Evolutionary conservation across 2,888 invertebrate species (phyloP).

Genomic region (Pyrocoelia pectoralis): DNA sequence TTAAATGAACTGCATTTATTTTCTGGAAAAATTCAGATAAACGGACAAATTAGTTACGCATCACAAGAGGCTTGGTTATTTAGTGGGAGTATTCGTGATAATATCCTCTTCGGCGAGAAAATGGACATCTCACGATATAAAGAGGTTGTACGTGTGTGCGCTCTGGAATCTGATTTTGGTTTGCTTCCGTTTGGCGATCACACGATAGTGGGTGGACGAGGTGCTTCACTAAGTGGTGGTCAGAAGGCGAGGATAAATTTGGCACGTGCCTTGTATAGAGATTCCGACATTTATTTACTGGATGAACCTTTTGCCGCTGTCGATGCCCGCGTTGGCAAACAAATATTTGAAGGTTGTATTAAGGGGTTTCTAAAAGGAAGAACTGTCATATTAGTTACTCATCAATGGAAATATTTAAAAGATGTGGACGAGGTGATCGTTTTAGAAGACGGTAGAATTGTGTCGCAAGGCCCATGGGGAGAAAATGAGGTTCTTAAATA

Average conservation of each 20-base stretch:
- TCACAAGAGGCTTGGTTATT: conserved; percentile 88
- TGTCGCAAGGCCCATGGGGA: conserved; percentile 64
- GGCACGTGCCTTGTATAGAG: conserved; percentile 71
- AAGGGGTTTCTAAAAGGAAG: conserved; percentile 68
- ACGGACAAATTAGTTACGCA: conserved; percentile 76
- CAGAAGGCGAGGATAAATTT: conserved; percentile 43
- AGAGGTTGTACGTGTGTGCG: conserved; percentile 71
- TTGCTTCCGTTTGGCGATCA: conserved; percentile 78
- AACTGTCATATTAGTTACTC: conserved; percentile 80
- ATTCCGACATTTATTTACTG: conserved; percentile 77
- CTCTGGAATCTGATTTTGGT: conserved; percentile 73
- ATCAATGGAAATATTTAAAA: conserved; percentile 83
- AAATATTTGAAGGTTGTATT: conserved; percentile 75
- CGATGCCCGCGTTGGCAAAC: conserved; percentile 73
- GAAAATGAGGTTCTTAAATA: neutral
- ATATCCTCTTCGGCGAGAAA: conserved; percentile 82
- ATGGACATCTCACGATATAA: conserved; percentile 73
- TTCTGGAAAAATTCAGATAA: conserved; percentile 66
- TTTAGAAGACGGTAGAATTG: conserved; percentile 63
- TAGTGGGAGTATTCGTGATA: conserved; percentile 71
- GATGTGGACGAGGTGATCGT: conserved; percentile 65
- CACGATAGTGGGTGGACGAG: conserved; percentile 81
- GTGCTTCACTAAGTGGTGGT: conserved; percentile 61
- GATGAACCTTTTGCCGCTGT: conserved; percentile 82
- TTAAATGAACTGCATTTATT: conserved; percentile 74